Conservation (phyloP, 2,888 invertebrate genomes). For the Harmothoe impar region DNA sequence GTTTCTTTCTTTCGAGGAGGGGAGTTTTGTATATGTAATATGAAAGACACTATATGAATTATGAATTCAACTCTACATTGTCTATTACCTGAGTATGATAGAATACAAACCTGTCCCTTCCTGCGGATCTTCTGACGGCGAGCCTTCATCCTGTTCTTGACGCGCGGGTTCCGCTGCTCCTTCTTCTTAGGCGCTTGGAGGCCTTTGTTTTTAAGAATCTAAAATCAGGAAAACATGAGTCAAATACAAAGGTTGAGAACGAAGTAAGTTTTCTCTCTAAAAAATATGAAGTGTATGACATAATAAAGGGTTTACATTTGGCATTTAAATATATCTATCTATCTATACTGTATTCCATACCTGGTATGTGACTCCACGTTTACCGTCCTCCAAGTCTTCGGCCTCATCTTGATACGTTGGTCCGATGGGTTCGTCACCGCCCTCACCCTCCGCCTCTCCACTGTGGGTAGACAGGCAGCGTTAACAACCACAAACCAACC, state of each 20-base stretch:
- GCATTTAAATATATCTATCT: too few species aligned
- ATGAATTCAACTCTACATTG: too few species aligned
- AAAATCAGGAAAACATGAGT: constrained; percentile 75
- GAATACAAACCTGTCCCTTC: constrained; percentile 92
- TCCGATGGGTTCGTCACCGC: background rate
- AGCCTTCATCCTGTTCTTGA: constrained; percentile 96
- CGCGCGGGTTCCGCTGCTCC: constrained; percentile 95
- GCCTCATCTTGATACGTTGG: constrained; percentile 65
- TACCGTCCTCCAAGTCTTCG: constrained; percentile 84
- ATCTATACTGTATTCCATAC: constrained; percentile 72
- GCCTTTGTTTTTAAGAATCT: constrained; percentile 98
- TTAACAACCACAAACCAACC: too few species aligned
- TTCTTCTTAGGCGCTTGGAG: constrained; percentile 95
- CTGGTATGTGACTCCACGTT: constrained; percentile 92
- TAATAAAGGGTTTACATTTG: background rate
- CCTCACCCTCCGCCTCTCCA: background rate
- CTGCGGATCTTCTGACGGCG: constrained; percentile 94
- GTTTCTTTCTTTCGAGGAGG: too few species aligned
- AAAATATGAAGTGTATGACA: background rate
- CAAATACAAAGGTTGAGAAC: background rate
- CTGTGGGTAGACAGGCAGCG: background rate
- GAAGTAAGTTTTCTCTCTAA: too few species aligned
- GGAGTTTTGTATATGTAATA: too few species aligned
- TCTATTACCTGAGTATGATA: background rate
- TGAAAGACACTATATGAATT: too few species aligned